Base-by-base conservation (phyloP, 2,797 vertebrate genomes). In the Hylomyscus alleni region DNA sequence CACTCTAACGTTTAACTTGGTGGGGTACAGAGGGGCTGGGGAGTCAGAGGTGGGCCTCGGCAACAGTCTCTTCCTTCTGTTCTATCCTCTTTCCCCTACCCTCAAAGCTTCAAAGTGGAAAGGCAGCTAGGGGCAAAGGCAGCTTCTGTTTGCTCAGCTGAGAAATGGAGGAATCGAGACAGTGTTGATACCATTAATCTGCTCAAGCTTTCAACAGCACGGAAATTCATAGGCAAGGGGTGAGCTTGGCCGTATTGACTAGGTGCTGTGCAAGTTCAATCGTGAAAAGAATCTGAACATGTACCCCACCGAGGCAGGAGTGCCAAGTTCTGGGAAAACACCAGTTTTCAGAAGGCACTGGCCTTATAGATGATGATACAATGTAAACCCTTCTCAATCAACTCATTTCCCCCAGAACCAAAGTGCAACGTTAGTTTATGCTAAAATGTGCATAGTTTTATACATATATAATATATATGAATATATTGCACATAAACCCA, bases 291-390 rank as follows among this genome's bases (percentile, higher is more conserved):
- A 94, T 4, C 50, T 44, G 37, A 67, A 85, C 76, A 54, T 62
- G 83, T 34, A 96, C 0, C n/a, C 65, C 93, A 91, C 85, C 94
- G 95, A 93, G 97, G 96, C 92, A 90, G 58, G 95, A 93, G 93
- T 98, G 72, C 54, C 90, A 97, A 98, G 96, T 95, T 94, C 90
- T 37, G 89, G 65, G 17, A 90, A 91, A 85, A 96, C 82, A 93
- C 29, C 34, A 65, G 52, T 97, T 93, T 96, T 93, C 83, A 81
- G 75, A 91, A 50, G 44, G 52, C 58, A 72, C 85, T 12, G 65
- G 81, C 37, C 90, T 93, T 60, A 52, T 0, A 44, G 72, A 96
- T 52, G 72, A 96, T 52, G 56, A 90, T 58, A 86, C 80, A 87
- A 94, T 40, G 73, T 19, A 82, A 92, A 82, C 31, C 82, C 89